Base-by-base conservation (phyloP, 1,140 invertebrate species). In the Hylaeus volcanicus region DNA sequence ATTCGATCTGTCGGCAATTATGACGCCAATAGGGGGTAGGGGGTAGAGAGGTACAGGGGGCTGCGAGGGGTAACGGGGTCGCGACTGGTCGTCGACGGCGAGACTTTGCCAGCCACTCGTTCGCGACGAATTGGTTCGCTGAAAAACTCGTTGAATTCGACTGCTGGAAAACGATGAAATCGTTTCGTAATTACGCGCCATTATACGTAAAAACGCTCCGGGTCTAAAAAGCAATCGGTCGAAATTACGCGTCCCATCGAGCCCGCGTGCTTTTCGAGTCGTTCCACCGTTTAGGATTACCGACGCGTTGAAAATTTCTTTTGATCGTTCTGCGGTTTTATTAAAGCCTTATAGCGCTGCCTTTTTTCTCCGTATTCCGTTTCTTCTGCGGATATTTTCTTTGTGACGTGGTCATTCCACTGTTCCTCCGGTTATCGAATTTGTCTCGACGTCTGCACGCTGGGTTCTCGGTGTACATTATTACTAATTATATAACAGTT, bases 1-100 rank as follows among this genome's bases (percentile, higher is more conserved):
- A 93, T 93, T 93, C 89, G 88, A 91, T 91, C 82, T 70, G 74
- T 83, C 51, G 68, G 41, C 76, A 41, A 79, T 79, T 79, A 79
- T 73, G 39, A 63, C 12, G 15, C 9, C 39, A 26, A 26, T 26
- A 26, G 26, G 26, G 26, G 26, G 26, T 26, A 26, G 26, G 26
- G 26, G 26, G 26, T 26, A 26, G 26, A 26, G 26, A 26, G 26
- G 26, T 26, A 26, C 26, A 26, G 26, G 26, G 26, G 26, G 26
- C 26, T 26, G 26, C 26, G 26, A 26, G 26, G 26, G 26, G 26
- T 26, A 26, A 26, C 26, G 26, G 26, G 26, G 26, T 26, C 26
- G 26, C 26, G 56, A 37, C 2, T 12, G 11, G 8, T 65, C n/a
- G 14, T 45, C 14, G 64, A 45, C 26, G 39, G 45, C n/a, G 37